Evolutionary conservation across 2,113 vertebrate genomes (phyloP).

Genomic region (Pyxicephalus adspersus): DNA sequence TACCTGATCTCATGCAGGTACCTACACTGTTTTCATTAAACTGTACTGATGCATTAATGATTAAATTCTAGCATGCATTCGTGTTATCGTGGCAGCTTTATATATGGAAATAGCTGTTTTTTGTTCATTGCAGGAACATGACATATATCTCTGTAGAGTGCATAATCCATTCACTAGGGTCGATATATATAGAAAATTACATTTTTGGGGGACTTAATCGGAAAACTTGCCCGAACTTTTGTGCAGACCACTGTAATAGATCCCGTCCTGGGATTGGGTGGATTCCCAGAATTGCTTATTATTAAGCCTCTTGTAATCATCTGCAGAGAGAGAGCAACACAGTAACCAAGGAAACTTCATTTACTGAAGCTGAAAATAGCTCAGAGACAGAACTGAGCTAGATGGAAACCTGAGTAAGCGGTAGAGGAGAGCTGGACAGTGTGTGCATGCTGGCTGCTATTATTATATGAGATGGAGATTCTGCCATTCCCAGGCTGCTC

Average conservation of each 20-base stretch:
- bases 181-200: background rate
- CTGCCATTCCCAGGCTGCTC: too few relatives aligned
- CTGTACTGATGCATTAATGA: too few relatives aligned
- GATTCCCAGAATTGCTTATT: background rate
- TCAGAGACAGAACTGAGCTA: background rate
- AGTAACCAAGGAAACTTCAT: constrained; percentile 6
- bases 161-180: too few relatives aligned
- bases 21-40: too few relatives aligned
- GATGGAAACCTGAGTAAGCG: background rate
- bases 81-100: too few relatives aligned
- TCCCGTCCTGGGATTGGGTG: background rate
- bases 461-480: too few relatives aligned
- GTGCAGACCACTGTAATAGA: background rate
- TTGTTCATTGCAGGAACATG: too few relatives aligned
- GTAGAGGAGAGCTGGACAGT: background rate
- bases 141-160: too few relatives aligned
- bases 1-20: too few relatives aligned
- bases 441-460: background rate
- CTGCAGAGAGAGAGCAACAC: background rate
- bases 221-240: background rate
- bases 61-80: too few relatives aligned
- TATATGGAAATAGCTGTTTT: too few relatives aligned
- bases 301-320: constrained; percentile 13
- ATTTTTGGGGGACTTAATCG: background rate
- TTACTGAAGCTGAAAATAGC: constrained; percentile 11